A percentile compares a stretch with the other conserved stretches of the same genome.
Conservation (phyloP, 2,113 vertebrate genomes). For the Saimiri boliviensis region DNA sequence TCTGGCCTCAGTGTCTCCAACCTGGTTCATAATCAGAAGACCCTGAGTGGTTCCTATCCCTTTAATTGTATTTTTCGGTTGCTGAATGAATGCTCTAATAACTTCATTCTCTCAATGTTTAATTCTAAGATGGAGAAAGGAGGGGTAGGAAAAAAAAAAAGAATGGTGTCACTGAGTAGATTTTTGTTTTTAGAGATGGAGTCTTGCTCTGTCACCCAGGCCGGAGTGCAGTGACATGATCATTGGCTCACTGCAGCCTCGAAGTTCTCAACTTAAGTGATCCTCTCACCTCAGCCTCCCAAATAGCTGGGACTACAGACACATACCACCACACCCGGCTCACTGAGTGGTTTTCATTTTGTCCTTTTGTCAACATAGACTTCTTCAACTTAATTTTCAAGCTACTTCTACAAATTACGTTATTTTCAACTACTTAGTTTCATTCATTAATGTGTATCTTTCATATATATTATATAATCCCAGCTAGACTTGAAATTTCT, state of each 20-base stretch:
- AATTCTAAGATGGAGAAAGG: neutral
- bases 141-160: neutral
- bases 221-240: too few species aligned
- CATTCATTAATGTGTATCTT: neutral
- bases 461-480: neutral
- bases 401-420: neutral
- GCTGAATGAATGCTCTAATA: neutral
- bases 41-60: neutral
- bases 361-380: neutral
- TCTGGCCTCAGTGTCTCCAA: neutral
- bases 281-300: too few species aligned
- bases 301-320: too few species aligned
- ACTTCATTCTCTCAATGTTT: neutral
- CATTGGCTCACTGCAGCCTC: too few species aligned
- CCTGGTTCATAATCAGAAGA: neutral
- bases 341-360: neutral
- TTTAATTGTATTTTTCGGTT: neutral
- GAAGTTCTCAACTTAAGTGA: too few species aligned
- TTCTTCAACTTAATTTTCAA: constrained; percentile 11
- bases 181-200: neutral
- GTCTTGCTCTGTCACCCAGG: too few species aligned
- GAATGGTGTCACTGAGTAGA: neutral
- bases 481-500: neutral
- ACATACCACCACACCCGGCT: too few species aligned
- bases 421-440: neutral